Conservation (phyloP, 92 coral and sea anemone genomes). For the Umimayanthus kanabou region DNA sequence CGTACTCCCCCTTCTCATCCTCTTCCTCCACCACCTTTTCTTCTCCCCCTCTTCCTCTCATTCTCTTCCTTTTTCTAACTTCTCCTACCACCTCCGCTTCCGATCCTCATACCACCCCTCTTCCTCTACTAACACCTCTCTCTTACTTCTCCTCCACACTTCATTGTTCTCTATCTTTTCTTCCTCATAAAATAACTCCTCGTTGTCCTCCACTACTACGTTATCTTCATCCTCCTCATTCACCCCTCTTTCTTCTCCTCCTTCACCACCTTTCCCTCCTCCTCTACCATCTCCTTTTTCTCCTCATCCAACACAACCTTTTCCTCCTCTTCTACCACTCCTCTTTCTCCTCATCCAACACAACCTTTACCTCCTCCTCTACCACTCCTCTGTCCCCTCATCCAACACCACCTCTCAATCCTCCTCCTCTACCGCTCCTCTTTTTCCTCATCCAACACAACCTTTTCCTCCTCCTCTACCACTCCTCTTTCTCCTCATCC, state of each 20-base stretch:
- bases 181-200: no score
- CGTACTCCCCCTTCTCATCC: no score
- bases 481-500: neutral
- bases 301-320: neutral
- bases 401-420: neutral
- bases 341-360: neutral
- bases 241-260: neutral
- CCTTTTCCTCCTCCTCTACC: neutral
- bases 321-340: neutral
- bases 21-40: no score
- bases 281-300: neutral
- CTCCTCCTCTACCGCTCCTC: neutral
- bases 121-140: neutral
- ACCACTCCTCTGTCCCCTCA: neutral
- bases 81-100: no score
- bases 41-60: no score
- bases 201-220: neutral
- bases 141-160: neutral
- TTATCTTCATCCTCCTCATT: neutral
- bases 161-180: no score
- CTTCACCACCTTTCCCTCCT: neutral
- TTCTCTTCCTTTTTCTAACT: no score
- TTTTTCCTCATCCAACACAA: neutral
- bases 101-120: neutral
- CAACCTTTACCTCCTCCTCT: neutral